Evolutionary conservation across 2,797 vertebrate genomes (phyloP).

Genomic region (Cirrhinus mrigala): DNA sequence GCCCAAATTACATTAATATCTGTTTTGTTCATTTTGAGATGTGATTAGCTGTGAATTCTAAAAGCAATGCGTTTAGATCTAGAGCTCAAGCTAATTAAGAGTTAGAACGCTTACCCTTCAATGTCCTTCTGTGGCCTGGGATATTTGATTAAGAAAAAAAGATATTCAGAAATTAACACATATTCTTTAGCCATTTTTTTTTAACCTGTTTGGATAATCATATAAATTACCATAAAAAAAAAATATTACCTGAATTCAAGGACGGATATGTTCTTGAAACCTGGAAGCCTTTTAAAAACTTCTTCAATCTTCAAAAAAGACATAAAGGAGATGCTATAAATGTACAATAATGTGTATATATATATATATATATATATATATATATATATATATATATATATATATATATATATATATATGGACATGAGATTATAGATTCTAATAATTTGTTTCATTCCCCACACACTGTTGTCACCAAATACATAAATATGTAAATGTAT

Average conservation of each 20-base stretch:
- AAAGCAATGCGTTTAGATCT: slow-evolving; percentile 38
- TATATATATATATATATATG: slow-evolving; percentile 2
- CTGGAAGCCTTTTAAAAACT: slow-evolving; percentile 85
- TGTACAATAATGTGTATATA: not conserved
- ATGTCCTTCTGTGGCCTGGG: slow-evolving; percentile 86
- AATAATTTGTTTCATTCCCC: not conserved
- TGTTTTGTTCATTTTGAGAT: slow-evolving; percentile 47
- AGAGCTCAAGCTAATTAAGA: slow-evolving; percentile 28
- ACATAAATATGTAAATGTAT: not conserved
- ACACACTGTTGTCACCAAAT: not conserved
- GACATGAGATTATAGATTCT: not conserved
- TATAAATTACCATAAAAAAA: slow-evolving; percentile 1
- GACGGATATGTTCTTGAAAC: slow-evolving; percentile 85
- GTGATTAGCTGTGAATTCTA: slow-evolving; percentile 30
- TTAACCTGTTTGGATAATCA: not conserved
- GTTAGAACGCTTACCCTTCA: slow-evolving; percentile 78
- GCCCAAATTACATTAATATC: slow-evolving; percentile 38
- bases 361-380: not conserved
- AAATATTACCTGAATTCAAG: slow-evolving; percentile 88
- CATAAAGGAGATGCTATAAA: not conserved
- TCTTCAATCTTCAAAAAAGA: slow-evolving; percentile 80
- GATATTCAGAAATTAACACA: slow-evolving; percentile 45
- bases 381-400: not conserved
- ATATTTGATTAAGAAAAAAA: slow-evolving; percentile 40
- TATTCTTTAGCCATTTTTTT: slow-evolving; percentile 4